Evolutionary conservation across 1,140 invertebrate species (phyloP).

Genomic region (Melipona quadrifasciata): DNA sequence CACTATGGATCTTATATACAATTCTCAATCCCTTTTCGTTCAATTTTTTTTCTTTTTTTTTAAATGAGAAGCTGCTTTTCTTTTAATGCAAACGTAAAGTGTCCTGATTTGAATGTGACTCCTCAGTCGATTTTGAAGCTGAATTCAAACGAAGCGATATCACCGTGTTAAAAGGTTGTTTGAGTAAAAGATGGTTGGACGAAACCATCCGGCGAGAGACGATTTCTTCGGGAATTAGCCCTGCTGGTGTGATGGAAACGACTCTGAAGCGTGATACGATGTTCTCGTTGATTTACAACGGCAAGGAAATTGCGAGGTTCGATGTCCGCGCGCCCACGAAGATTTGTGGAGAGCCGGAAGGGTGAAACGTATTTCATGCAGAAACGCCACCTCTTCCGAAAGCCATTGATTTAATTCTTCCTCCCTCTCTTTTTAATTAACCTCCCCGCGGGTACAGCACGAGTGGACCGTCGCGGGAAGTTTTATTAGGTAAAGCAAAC

Average conservation of each 20-base stretch:
- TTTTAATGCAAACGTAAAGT: too few species aligned
- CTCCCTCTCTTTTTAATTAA: neutral
- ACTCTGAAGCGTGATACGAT: constrained; percentile 7
- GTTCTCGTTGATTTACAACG: constrained; percentile 7
- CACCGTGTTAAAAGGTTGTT: neutral
- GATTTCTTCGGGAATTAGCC: neutral
- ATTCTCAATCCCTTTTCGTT: too few species aligned
- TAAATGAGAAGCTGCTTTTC: too few species aligned
- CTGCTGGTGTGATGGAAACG: neutral
- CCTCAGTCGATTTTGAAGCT: too few species aligned
- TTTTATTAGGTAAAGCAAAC: neutral
- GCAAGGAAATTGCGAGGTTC: constrained; percentile 24
- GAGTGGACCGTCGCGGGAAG: neutral
- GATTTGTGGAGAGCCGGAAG: constrained; percentile 24
- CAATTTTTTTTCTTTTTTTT: too few species aligned
- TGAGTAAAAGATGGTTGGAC: too few species aligned
- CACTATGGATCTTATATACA: too few species aligned
- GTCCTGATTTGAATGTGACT: too few species aligned
- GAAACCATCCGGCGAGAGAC: neutral
- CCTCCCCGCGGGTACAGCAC: neutral
- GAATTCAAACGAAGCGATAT: neutral
- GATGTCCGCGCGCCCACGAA: constrained; percentile 3
- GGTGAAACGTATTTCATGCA: neutral
- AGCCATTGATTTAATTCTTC: neutral
- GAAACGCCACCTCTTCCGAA: neutral